Evolutionary conservation across 2,888 invertebrate species (phyloP).

Genomic region (Tenthredo scrophulariae): DNA sequence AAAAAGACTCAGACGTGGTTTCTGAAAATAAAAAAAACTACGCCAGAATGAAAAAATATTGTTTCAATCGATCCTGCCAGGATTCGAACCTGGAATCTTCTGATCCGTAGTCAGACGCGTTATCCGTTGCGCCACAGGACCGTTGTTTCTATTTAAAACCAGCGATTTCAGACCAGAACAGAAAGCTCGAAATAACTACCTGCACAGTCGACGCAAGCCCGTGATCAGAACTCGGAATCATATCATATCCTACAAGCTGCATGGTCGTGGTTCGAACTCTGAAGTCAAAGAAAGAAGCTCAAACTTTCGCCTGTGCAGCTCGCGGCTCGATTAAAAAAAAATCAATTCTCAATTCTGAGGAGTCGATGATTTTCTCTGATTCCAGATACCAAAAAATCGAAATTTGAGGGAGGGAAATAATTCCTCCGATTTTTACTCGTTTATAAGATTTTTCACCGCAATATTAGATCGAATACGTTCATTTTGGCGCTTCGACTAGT

Average conservation of each 20-base stretch:
- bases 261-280: neutral
- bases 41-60: constrained; percentile 59
- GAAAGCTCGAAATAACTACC: neutral
- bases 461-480: too few relatives aligned
- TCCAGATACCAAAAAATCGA: too few relatives aligned
- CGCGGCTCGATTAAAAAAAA: neutral
- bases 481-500: too few relatives aligned
- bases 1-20: neutral
- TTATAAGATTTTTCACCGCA: too few relatives aligned
- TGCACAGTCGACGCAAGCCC: neutral
- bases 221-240: neutral
- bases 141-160: constrained; percentile 44
- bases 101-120: constrained; percentile 73
- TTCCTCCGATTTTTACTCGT: too few relatives aligned
- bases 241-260: neutral
- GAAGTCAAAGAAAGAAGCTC: neutral
- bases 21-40: constrained; percentile 1
- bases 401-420: too few relatives aligned
- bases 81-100: constrained; percentile 74
- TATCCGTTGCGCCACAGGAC: constrained; percentile 74
- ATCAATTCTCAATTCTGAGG: too few relatives aligned
- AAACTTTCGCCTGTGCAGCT: neutral
- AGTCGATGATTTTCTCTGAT: too few relatives aligned
- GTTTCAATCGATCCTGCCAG: constrained; percentile 69
- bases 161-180: neutral